Base-by-base conservation (phyloP, 2,797 vertebrate genomes). In the Ceyx erithaca region DNA sequence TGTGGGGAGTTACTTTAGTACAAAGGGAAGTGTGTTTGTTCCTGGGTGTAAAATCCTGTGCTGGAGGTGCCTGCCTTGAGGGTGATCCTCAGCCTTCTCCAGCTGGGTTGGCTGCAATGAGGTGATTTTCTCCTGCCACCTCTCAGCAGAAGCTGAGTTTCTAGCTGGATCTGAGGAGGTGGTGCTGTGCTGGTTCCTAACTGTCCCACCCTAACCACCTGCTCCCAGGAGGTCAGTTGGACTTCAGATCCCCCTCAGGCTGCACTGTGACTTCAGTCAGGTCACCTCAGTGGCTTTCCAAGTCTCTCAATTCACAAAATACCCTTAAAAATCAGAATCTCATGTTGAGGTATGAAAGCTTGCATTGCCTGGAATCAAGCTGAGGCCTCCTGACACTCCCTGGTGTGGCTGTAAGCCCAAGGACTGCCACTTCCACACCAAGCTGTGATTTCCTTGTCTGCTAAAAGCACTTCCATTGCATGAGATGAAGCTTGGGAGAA, bases 291-390 rank as follows among this genome's bases (percentile, higher is more conserved):
- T 9, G 51, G 3, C 30, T 58, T 64, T 28, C 63, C 48, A 45
- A 61, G 49, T 8, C 25, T 30, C n/a, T 64, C 5, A 28, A 26
- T 76, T 77, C 57, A 8, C 45, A 8, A 4, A n/a, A 4, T 4
- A 25, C 25, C 18, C 22, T 49, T 25, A 35, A 75, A 87, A 55
- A 23, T 23, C 31, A 33, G 48, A 30, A 25, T 54, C 59, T 45
- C 13, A 2, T 22, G 67, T 43, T 5, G 51, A 48, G 31, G 7
- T 9, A 1, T 7, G 28, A 15, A 46, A 26, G 20, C 2, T 1
- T 5, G 15, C 1, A 0, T 40, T 14, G 54, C 49, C 37, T 69
- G 3, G 37, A 30, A 48, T 15, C 6, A 1, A 23, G 25, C 52
- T 5, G 14, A 48, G 62, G 52, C 14, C 35, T 58, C 33, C 19